These are phyloP conservation scores for Desoria tigrina DNA, from an alignment of 2,888 invertebrate species.

Conservation along the genomic window DNA sequence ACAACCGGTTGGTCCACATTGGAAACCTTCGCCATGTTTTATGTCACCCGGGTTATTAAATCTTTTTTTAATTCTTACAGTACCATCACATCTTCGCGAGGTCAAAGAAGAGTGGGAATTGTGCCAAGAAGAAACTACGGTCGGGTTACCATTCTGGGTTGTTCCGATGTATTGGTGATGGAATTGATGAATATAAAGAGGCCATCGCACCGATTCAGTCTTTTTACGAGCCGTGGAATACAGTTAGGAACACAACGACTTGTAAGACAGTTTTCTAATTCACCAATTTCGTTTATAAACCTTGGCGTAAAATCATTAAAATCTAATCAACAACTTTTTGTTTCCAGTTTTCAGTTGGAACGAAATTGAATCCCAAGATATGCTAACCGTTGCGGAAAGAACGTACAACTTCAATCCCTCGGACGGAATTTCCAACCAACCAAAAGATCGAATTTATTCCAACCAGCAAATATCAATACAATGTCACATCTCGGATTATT, in stretches of 20 bases:
- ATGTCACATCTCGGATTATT: slow-evolving; percentile 39
- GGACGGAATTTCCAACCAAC: background rate
- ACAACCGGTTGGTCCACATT: slow-evolving; percentile 4
- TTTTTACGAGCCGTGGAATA: background rate
- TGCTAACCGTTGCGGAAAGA: slow-evolving; percentile 27
- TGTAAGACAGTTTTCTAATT: slow-evolving; percentile 8
- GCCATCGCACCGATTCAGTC: slow-evolving; percentile 30
- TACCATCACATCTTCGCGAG: slow-evolving; percentile 1
- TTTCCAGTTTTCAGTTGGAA: slow-evolving; percentile 44
- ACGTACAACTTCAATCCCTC: too few relatives aligned
- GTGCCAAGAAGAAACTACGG: slow-evolving; percentile 19
- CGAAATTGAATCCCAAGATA: slow-evolving; percentile 47
- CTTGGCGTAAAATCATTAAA: too few relatives aligned
- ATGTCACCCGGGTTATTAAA: too few relatives aligned
- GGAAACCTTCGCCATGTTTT: too few relatives aligned
- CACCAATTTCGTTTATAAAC: too few relatives aligned
- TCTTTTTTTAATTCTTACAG: slow-evolving; percentile 5
- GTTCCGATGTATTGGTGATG: slow-evolving; percentile 38
- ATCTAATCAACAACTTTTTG: background rate
- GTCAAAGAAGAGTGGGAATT: slow-evolving; percentile 9
- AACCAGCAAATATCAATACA: slow-evolving; percentile 21
- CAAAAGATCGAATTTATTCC: slow-evolving; percentile 24
- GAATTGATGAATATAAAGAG: slow-evolving; percentile 33
- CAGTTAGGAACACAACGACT: background rate
- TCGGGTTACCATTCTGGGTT: slow-evolving; percentile 24